Evolutionary conservation across 2,888 invertebrate species (phyloP), one percentile per base, ranked within the genome.

Genomic region (Nasonovia ribisnigri): DNA sequence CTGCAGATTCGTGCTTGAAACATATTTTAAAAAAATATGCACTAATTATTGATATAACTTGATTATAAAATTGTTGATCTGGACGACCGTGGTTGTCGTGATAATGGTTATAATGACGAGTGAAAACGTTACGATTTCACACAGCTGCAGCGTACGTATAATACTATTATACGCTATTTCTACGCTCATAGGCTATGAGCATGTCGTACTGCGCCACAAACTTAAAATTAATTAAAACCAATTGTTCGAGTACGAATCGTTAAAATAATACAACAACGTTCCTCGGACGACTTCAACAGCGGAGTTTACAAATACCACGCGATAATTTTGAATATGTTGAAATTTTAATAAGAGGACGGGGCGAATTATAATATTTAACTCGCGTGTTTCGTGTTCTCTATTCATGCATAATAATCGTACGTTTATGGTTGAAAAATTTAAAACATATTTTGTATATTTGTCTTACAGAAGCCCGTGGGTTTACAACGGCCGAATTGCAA

Each of bases 381-480:
- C 43, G 88, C 57, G 57, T 88, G 88, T 54, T 57, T 42, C 29
- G 54, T 36, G 88, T 36, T 88, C 51, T 88, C n/a, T 88, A 48
- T 88, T 36, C 88, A 51, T 36, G 88, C 51, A 51, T 88, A 51
- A 88, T 88, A 88, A n/a, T 11, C 36, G 36, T 88, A 42, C 26
- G 10, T 88, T 29, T 88, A 57, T 42, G 26, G 26, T 57, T 42
- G 13, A 57, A 88, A 42, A 88, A 88, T 88, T 88, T 88, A 88
- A 88, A n/a, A n/a, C n/a, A n/a, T n/a, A n/a, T n/a, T n/a, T n/a
- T n/a, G n/a, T n/a, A n/a, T n/a, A n/a, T n/a, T n/a, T 88, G 88
- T 57, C 24, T 88, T 26, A 1, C 54, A 42, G 26, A 57, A 57
- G 26, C 26, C 16, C 20, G n/a, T 13, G 11, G 46, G 29, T 46